Conservation (phyloP, 2,888 invertebrate genomes). For the Girardia tigrina region DNA sequence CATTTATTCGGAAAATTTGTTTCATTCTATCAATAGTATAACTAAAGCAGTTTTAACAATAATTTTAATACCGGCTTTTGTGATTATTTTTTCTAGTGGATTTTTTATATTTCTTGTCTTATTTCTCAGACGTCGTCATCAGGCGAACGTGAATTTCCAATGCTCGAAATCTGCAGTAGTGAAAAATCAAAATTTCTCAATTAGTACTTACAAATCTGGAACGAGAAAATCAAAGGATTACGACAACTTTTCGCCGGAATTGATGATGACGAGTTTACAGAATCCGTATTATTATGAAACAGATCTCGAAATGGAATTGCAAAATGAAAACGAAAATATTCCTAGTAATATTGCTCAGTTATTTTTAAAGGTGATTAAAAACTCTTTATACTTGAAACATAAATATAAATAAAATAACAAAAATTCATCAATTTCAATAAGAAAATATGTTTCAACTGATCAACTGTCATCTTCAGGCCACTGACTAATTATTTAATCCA, state of each 20-base stretch:
- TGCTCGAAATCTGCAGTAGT: background rate
- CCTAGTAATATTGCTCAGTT: slow-evolving; percentile 23
- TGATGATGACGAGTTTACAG: background rate
- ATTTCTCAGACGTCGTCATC: background rate
- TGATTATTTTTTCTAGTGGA: background rate
- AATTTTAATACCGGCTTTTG: background rate
- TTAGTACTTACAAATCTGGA: background rate
- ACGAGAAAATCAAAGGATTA: background rate
- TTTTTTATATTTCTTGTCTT: background rate
- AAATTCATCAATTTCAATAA: no score
- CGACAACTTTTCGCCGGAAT: background rate
- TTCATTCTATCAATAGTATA: background rate
- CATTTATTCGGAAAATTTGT: background rate
- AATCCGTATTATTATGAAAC: slow-evolving; percentile 2
- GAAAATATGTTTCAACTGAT: no score
- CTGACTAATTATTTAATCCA: no score
- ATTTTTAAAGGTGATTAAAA: slow-evolving; percentile 17
- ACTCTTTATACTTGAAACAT: no score
- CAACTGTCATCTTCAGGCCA: no score
- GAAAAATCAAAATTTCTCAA: background rate
- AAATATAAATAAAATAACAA: no score
- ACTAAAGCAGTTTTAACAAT: background rate
- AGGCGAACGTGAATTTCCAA: background rate
- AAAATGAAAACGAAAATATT: background rate
- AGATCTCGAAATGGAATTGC: background rate